These are phyloP conservation scores for Patiria miniata DNA, from an alignment of 35 echinoderm and acorn worm genomes.

Conservation along the genomic window DNA sequence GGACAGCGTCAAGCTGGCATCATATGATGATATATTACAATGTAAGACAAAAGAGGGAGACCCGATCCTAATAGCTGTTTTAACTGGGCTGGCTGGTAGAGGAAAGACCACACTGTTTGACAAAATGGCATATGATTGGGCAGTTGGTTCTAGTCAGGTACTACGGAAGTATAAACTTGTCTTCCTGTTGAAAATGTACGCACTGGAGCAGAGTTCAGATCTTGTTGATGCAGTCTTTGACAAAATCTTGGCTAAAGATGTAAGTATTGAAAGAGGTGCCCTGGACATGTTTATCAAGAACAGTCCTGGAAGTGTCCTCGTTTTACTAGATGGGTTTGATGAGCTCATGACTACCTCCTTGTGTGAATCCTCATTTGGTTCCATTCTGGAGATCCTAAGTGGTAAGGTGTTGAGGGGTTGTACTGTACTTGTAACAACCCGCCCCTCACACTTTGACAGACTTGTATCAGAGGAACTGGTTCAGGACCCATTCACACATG, in stretches of 20 bases:
- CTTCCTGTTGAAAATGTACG: constrained; percentile 3
- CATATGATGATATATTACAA: too few species aligned
- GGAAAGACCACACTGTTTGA: constrained; percentile 5
- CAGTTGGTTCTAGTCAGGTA: background rate
- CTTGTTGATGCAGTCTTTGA: constrained; percentile 11
- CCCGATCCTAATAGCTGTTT: too few species aligned
- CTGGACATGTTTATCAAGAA: background rate
- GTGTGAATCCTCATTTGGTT: background rate
- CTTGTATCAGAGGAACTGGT: background rate
- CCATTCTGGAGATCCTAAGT: background rate
- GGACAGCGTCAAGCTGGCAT: too few species aligned
- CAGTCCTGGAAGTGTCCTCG: background rate
- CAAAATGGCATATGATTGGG: constrained; percentile 15
- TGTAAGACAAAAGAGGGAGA: too few species aligned
- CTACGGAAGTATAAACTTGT: background rate
- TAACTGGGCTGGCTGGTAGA: background rate
- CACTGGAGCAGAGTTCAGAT: background rate
- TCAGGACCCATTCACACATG: too few species aligned
- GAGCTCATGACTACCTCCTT: background rate
- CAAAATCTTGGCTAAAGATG: background rate
- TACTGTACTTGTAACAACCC: background rate
- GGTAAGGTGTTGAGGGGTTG: background rate
- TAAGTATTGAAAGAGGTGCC: background rate
- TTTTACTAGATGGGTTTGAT: constrained; percentile 17
- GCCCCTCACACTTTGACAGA: background rate